Evolutionary conservation across 2,888 invertebrate genomes (phyloP).

Genomic region (Melipona bicolor): DNA sequence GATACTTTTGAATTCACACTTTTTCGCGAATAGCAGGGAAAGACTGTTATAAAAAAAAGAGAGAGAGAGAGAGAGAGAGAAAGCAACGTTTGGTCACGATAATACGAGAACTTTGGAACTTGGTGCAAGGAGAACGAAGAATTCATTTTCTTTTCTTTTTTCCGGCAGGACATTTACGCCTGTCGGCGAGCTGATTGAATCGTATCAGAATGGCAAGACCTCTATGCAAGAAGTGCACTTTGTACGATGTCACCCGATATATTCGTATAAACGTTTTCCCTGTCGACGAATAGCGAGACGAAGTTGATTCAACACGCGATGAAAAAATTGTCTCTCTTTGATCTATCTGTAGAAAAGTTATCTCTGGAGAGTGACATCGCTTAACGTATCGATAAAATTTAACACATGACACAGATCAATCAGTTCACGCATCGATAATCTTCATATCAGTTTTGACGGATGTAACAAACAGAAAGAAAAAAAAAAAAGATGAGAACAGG

Average conservation of each 20-base stretch:
- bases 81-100: constrained; percentile 44
- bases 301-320: not conserved
- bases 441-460: constrained; percentile 52
- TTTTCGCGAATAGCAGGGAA: constrained; percentile 40
- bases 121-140: constrained; percentile 8
- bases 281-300: not conserved
- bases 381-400: constrained; percentile 10
- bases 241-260: constrained; percentile 3
- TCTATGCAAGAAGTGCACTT: constrained; percentile 36
- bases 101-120: constrained; percentile 11
- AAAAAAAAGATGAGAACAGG: constrained; percentile 19
- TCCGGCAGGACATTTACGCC: not conserved
- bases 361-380: not conserved
- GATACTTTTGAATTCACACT: constrained; percentile 36
- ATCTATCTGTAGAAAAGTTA: not conserved
- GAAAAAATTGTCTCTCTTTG: not conserved
- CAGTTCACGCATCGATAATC: constrained; percentile 21
- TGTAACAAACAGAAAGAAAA: not conserved
- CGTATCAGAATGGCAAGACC: constrained; percentile 7
- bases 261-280: not conserved
- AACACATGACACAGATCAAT: constrained; percentile 19
- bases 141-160: not conserved
- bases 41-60: constrained; percentile 41
- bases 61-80: too few species aligned
- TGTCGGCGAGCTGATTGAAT: constrained; percentile 17